Evolutionary conservation across 1,140 invertebrate genomes (phyloP).

Genomic region (Eueides isabella): DNA sequence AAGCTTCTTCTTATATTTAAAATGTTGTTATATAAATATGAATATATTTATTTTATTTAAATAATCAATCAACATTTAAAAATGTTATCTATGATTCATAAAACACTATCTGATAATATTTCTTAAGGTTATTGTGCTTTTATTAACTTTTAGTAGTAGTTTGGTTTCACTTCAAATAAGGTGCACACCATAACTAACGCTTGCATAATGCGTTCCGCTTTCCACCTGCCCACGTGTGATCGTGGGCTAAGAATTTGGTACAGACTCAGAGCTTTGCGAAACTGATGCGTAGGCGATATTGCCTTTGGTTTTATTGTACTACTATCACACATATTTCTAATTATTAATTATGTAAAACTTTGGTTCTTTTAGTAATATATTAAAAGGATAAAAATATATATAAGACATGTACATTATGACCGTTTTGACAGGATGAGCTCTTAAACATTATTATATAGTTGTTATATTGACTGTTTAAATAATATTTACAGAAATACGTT

Average conservation of each 20-base stretch:
- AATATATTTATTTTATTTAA: too few relatives aligned
- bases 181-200: slow-evolving; percentile 58
- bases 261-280: slow-evolving; percentile 58
- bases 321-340: slow-evolving; percentile 9
- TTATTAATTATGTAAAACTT: background rate
- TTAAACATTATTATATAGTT: too few relatives aligned
- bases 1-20: background rate
- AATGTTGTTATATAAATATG: too few relatives aligned
- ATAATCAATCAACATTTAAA: too few relatives aligned
- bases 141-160: background rate
- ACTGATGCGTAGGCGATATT: slow-evolving; percentile 41
- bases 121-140: background rate
- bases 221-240: slow-evolving; percentile 66
- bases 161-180: slow-evolving; percentile 61
- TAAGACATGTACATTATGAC: too few relatives aligned
- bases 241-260: slow-evolving; percentile 63
- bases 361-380: background rate
- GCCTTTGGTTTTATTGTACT: slow-evolving; percentile 28
- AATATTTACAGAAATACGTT: too few relatives aligned
- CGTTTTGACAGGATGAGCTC: too few relatives aligned
- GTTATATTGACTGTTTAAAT: too few relatives aligned
- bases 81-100: background rate
- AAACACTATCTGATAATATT: background rate
- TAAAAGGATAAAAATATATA: background rate
- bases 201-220: slow-evolving; percentile 72